Percentiles rank a stretch among this genome's conserved stretches.
Evolutionary conservation across 2,888 invertebrate genomes (phyloP).

Genomic region (Bibio marci): DNA sequence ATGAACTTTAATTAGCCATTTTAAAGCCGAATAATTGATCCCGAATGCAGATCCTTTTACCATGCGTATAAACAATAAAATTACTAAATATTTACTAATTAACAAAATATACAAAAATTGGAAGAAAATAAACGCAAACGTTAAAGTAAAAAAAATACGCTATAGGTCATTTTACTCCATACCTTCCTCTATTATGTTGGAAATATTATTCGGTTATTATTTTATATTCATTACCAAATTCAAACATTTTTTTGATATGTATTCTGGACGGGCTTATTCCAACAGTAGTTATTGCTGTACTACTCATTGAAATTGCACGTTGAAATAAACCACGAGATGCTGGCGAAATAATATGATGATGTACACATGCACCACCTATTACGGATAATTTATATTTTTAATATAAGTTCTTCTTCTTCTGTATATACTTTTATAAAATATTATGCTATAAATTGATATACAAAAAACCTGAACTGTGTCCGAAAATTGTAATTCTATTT

Average conservation of each 20-base stretch:
- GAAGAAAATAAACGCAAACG: too few species aligned
- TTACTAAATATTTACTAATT: too few species aligned
- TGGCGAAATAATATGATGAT: slow-evolving; percentile 9
- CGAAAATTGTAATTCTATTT: slow-evolving; percentile 22
- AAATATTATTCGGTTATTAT: too few species aligned
- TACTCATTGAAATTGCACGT: slow-evolving; percentile 3
- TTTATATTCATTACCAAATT: slow-evolving; percentile 1
- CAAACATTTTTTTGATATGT: slow-evolving; percentile 1
- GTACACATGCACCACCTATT: slow-evolving; percentile 15
- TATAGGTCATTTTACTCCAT: too few species aligned
- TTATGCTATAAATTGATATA: too few species aligned
- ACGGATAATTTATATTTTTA: not conserved
- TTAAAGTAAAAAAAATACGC: too few species aligned
- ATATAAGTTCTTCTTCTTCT: not conserved
- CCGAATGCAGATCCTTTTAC: too few species aligned
- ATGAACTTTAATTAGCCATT: too few species aligned
- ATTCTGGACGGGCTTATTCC: not conserved
- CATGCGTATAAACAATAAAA: too few species aligned
- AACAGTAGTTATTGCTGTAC: slow-evolving; percentile 1
- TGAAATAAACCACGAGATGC: slow-evolving; percentile 2
- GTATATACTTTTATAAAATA: not conserved
- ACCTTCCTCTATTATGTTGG: too few species aligned
- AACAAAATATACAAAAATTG: too few species aligned
- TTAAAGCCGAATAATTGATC: too few species aligned
- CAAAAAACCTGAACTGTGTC: slow-evolving; percentile 25